A percentile compares a stretch with the other conserved stretches of the same genome.
These are phyloP conservation scores for Oreonectes daqikongensis DNA, from an alignment of 2,797 vertebrate species.

Conservation along the genomic window DNA sequence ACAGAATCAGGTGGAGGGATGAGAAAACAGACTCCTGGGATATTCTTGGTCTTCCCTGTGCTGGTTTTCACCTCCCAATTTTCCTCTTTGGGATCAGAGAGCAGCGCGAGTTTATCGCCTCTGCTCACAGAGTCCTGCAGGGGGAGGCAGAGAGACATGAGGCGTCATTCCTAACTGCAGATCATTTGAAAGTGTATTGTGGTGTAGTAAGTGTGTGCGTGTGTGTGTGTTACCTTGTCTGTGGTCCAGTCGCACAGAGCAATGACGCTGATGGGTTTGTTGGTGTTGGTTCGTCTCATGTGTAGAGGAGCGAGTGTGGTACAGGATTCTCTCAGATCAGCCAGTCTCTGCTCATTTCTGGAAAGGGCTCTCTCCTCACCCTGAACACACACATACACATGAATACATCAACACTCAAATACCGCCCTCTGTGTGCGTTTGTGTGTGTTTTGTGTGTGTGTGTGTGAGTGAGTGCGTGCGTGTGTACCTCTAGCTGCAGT, in stretches of 20 bases:
- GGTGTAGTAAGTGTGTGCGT: neutral
- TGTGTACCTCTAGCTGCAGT: neutral
- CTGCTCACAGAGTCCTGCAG: conserved; percentile 79
- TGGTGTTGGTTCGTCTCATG: conserved; percentile 70
- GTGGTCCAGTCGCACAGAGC: conserved; percentile 91
- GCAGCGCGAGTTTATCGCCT: conserved; percentile 78
- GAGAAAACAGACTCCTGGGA: conserved; percentile 85
- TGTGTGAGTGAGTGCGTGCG: neutral
- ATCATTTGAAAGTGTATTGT: neutral
- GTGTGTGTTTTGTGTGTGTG: neutral
- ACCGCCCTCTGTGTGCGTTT: neutral
- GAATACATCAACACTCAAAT: neutral
- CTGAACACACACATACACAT: conserved; percentile 67
- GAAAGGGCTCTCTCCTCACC: conserved; percentile 82
- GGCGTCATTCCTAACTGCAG: too few species aligned
- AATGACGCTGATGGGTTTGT: conserved; percentile 69
- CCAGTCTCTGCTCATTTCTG: conserved; percentile 80
- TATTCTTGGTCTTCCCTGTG: conserved; percentile 69
- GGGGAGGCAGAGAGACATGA: neutral
- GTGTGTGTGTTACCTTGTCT: conserved; percentile 64
- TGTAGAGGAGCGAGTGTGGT: conserved; percentile 80
- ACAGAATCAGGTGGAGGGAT: conserved; percentile 85
- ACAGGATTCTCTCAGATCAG: conserved; percentile 78
- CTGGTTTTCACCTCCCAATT: conserved; percentile 83
- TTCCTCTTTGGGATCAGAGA: conserved; percentile 64